Base-by-base conservation (phyloP, 2,888 invertebrate species). In the Amorpha juglandis region DNA sequence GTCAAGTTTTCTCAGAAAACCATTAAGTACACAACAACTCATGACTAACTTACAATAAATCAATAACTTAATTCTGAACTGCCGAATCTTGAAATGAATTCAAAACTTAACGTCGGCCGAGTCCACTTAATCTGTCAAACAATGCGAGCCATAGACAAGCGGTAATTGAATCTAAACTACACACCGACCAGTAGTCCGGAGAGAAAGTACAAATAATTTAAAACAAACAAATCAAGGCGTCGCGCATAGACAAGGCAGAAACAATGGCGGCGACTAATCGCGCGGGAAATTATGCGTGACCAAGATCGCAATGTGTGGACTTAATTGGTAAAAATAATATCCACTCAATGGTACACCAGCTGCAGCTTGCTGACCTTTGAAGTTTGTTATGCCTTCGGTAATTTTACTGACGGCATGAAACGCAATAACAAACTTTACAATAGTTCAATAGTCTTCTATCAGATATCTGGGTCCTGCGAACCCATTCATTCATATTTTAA, bases 171-270 rank as follows among this genome's bases (percentile, higher is more conserved):
- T 84, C 79, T 77, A 74, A 79, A 80, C 76, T 80, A 74, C 71
- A 75, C 74, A 70, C 74, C 80, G 79, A 71, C 79, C 83, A 81
- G 84, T 83, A 86, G 87, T 86, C 81, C 70, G 64, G 67, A n/a
- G 83, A 77, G 89, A 89, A 89, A 89, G 88, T 87, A 72, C 83
- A 88, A 87, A 88, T 78, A 89, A 68, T 64, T 67, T 65, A 77
- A 70, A 72, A 80, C 75, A 78, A 71, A 71, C 47, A 53, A 64
- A 64, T 64, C 33, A 47, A 55, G 55, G 74, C 73, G 53, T 70
- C 66, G 66, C 67, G 63, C 67, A 67, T 68, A 71, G 72, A 72
- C 69, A 69, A 71, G 63, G 69, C 55, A 72, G 38, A 77, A 74
- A 76, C 73, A 78, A 81, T 80, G 74, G 81, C 79, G 77, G 81